phyloP scores from a whole-genome alignment of 2,113 vertebrate species.

The Dinomys branickii region DNA sequence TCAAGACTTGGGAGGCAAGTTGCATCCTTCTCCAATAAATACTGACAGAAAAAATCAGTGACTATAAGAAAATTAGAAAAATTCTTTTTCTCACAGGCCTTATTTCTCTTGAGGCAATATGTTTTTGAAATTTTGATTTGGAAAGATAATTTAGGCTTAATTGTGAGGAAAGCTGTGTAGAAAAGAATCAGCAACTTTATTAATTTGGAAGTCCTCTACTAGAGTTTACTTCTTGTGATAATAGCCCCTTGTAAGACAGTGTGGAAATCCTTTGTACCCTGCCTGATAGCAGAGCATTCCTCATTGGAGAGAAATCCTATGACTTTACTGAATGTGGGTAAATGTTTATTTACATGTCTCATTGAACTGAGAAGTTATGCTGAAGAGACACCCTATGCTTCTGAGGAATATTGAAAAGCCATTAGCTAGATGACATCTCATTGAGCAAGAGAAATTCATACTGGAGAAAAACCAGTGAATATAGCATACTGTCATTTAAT shows the following conservation, averaged over 20 bases:
- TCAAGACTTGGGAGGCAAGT: constrained; percentile 41
- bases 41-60: constrained; percentile 1
- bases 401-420: constrained; percentile 33
- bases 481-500: neutral
- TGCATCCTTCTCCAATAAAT: constrained; percentile 9
- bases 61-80: constrained; percentile 37
- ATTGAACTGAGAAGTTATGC: constrained; percentile 18
- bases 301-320: neutral
- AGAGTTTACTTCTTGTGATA: neutral
- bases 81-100: neutral
- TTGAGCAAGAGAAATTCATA: neutral
- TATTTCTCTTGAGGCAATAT: neutral
- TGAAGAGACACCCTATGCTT: neutral
- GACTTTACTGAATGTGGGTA: neutral
- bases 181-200: neutral
- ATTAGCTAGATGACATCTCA: constrained; percentile 47
- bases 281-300: neutral
- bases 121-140: constrained; percentile 13
- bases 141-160: constrained; percentile 31
- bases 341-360: neutral
- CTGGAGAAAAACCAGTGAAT: constrained; percentile 40
- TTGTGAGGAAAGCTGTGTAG: neutral
- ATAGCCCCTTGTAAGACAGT: neutral
- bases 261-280: neutral
- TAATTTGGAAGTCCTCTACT: neutral